Base-by-base conservation (phyloP, 2,113 vertebrate genomes). In the Rafetus swinhoei region DNA sequence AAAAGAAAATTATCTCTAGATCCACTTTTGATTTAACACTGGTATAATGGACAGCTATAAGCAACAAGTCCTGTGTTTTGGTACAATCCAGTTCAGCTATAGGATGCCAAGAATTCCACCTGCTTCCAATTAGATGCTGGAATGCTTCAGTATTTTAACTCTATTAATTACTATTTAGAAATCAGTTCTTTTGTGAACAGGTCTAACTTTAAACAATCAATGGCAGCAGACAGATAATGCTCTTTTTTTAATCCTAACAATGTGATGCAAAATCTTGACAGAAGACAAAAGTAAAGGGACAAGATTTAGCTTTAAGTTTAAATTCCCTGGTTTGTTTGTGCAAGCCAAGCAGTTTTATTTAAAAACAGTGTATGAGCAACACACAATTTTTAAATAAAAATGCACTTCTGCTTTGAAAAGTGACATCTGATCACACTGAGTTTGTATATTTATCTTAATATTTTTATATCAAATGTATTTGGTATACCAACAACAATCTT, bases 101-200 rank as follows among this genome's bases (percentile, higher is more conserved):
- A 65, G 74, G 83, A 97, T 85, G 94, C 96, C 97, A 98, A 95
- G 93, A 97, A 93, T 88, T 94, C 96, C 97, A 97, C 97, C 97
- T 98, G 97, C 90, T 98, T 97, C 93, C 91, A 97, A 97, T 97
- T 97, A 95, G 94, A 87, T 94, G 95, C 95, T 72, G 96, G 94
- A 97, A 80, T 77, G 81, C 86, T 97, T 92, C 89, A 82, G 92
- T 94, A 95, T 95, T 95, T 95, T 96, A 97, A 97, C 94, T 88
- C 94, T 88, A 56, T 89, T 97, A 88, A 72, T 89, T 94, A 95
- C 94, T 97, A 96, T 96, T 96, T 95, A 82, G 89, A 92, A 93
- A 97, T 95, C 94, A 96, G 92, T 96, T 92, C 93, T 69, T 92
- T 91, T 96, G 84, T 88, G 94, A 92, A 95, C 96, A 87, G 94